A percentile compares a stretch with the other conserved stretches of the same genome.
These are phyloP conservation scores for Mamestra configurata DNA, from an alignment of 1,140 invertebrate species.

Conservation along the genomic window DNA sequence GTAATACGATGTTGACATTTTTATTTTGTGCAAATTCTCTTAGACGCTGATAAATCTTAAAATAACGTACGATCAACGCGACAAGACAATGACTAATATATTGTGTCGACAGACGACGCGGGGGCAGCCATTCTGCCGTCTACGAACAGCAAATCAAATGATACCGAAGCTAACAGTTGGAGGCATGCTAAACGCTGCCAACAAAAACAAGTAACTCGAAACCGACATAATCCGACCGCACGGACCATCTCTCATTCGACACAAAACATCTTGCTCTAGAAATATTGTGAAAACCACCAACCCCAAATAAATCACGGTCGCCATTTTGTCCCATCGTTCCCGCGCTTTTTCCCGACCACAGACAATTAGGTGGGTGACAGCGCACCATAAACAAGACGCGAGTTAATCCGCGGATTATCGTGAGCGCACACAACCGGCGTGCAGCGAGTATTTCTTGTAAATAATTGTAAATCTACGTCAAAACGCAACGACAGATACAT, in stretches of 20 bases:
- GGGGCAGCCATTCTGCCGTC: conserved; percentile 14
- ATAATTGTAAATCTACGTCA: conserved; percentile 87
- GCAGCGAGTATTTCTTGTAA: conserved; percentile 75
- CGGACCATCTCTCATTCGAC: conserved; percentile 76
- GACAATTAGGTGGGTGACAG: conserved; percentile 75
- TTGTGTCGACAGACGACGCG: conserved; percentile 14
- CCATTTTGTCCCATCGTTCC: conserved; percentile 72
- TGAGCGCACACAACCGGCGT: conserved; percentile 75
- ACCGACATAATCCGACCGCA: conserved; percentile 70
- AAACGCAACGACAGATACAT: conserved; percentile 85
- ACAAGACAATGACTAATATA: conserved; percentile 43
- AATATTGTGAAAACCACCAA: conserved; percentile 81
- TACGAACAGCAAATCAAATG: conserved; percentile 35
- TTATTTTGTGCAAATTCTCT: conserved; percentile 42
- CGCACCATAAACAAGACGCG: conserved; percentile 77
- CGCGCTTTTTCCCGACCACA: conserved; percentile 75
- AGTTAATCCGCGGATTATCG: conserved; percentile 79
- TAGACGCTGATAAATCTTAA: conserved; percentile 28
- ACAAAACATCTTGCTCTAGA: conserved; percentile 84
- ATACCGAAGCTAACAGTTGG: conserved; percentile 32
- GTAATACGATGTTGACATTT: conserved; percentile 45
- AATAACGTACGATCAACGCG: conserved; percentile 15
- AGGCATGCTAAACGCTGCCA: conserved; percentile 62
- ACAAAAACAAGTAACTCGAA: conserved; percentile 77
- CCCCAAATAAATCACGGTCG: conserved; percentile 73